phyloP scores from a whole-genome alignment of 1,140 invertebrate species.

The Holcopasites calliopsidis region DNA sequence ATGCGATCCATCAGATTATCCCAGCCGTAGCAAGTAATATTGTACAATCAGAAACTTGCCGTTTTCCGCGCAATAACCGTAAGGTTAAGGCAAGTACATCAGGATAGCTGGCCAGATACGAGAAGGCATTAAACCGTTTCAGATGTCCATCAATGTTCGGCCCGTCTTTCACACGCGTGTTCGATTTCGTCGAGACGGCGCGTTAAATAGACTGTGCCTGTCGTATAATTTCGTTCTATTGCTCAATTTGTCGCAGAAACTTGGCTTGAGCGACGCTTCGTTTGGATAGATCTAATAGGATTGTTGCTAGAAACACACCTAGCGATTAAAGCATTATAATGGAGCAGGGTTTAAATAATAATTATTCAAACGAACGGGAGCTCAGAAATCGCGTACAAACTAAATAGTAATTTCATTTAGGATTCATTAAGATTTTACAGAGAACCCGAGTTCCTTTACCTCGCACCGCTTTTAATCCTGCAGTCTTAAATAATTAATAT shows the following conservation, averaged over 20 bases:
- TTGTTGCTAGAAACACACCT: background rate
- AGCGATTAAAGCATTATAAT: no score
- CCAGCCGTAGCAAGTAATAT: background rate
- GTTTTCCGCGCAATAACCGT: slow-evolving; percentile 28
- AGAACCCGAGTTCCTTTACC: background rate
- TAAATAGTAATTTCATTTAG: background rate
- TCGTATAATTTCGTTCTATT: slow-evolving; percentile 24
- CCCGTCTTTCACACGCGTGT: slow-evolving; percentile 52
- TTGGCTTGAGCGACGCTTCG: background rate
- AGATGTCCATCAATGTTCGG: slow-evolving; percentile 59
- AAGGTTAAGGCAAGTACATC: background rate
- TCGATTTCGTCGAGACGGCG: slow-evolving; percentile 8
- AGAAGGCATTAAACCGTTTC: slow-evolving; percentile 54
- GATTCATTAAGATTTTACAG: background rate
- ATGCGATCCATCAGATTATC: background rate
- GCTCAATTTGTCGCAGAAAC: background rate
- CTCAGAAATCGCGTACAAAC: no score
- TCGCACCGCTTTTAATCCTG: background rate
- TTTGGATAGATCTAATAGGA: slow-evolving; percentile 26
- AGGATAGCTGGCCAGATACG: slow-evolving; percentile 37
- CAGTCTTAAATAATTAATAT: background rate
- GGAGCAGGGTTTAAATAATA: no score
- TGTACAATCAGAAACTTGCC: background rate
- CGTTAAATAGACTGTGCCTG: background rate
- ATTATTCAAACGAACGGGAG: no score